A percentile compares a stretch with the other conserved stretches of the same genome.
These are phyloP conservation scores for Holacanthus passer DNA, from an alignment of 2,113 vertebrate species.

Conservation along the genomic window DNA sequence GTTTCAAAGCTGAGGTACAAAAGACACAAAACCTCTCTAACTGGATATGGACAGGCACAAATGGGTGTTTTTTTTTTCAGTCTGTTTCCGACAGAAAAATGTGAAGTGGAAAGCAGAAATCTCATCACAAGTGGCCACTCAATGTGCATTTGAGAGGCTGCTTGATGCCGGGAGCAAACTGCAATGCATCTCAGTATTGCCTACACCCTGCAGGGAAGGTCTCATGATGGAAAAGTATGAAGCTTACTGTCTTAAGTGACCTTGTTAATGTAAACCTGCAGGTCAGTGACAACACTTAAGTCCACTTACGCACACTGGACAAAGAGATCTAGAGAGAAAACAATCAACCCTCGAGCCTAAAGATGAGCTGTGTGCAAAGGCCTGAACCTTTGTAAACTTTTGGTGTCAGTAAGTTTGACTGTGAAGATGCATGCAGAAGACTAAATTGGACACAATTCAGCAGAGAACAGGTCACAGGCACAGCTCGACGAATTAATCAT, in stretches of 20 bases:
- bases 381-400: background rate
- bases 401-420: no score
- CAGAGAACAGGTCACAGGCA: background rate
- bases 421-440: no score
- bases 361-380: background rate
- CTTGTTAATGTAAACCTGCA: background rate
- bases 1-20: background rate
- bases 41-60: background rate
- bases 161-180: background rate
- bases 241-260: background rate
- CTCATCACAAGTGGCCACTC: background rate
- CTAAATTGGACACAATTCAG: background rate
- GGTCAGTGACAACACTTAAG: background rate
- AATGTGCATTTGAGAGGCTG: background rate
- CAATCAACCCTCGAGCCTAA: background rate
- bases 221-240: background rate
- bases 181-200: background rate
- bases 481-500: background rate
- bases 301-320: background rate
- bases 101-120: background rate
- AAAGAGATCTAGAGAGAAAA: background rate
- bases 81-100: background rate
- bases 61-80: background rate
- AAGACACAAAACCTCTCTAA: background rate
- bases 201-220: background rate